These are phyloP conservation scores for Nudaria mundana DNA, from an alignment of 2,888 invertebrate species.

Conservation along the genomic window DNA sequence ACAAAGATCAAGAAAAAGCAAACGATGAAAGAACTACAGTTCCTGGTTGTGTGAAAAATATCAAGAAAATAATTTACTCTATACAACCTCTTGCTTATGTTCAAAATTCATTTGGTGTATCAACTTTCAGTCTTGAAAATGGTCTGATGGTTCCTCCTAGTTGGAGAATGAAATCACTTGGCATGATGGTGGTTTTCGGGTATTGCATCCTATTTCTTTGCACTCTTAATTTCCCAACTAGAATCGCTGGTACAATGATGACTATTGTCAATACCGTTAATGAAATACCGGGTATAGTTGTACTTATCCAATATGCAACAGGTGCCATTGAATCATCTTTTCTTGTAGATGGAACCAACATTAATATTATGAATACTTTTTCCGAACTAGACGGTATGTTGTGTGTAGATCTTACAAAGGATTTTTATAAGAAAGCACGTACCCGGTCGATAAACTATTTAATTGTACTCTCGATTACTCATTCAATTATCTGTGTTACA, in stretches of 20 bases:
- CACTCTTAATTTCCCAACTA: slow-evolving; percentile 18
- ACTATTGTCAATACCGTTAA: slow-evolving; percentile 31
- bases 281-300: slow-evolving; percentile 36
- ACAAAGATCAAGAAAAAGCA: slow-evolving; percentile 8
- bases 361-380: slow-evolving; percentile 36
- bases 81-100: slow-evolving; percentile 36
- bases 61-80: slow-evolving; percentile 24
- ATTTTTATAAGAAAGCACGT: slow-evolving; percentile 37
- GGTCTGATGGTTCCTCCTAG: slow-evolving; percentile 32
- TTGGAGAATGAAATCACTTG: slow-evolving; percentile 37
- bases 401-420: slow-evolving; percentile 19
- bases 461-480: slow-evolving; percentile 22
- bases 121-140: slow-evolving; percentile 36
- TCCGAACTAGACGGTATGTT: slow-evolving; percentile 40
- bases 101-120: slow-evolving; percentile 48
- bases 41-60: slow-evolving; percentile 15
- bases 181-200: slow-evolving; percentile 20
- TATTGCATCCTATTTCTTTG: slow-evolving; percentile 23
- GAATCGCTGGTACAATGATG: slow-evolving; percentile 14
- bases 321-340: slow-evolving; percentile 37
- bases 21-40: slow-evolving; percentile 9
- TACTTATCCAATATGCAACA: slow-evolving; percentile 39
- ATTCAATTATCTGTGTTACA: slow-evolving; percentile 23
- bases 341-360: slow-evolving; percentile 33
- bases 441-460: slow-evolving; percentile 23